These are phyloP conservation scores for Leptopilina boulardi DNA, from an alignment of 1,140 invertebrate species.

Conservation along the genomic window DNA sequence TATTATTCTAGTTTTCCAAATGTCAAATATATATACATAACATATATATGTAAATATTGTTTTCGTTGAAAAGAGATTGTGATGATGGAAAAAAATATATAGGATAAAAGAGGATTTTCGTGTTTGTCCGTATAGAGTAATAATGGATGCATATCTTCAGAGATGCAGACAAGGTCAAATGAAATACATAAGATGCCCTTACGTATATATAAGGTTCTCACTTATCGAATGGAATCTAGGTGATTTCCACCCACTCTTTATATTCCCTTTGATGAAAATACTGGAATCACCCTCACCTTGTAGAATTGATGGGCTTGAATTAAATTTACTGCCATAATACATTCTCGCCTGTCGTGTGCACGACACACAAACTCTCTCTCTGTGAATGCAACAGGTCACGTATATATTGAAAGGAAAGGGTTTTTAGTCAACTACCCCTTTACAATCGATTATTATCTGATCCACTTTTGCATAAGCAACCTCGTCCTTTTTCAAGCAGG, in stretches of 20 bases:
- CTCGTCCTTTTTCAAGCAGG: not conserved
- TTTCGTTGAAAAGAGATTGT: not conserved
- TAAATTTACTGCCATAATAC: constrained; percentile 22
- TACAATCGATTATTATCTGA: not conserved
- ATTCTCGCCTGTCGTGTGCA: constrained; percentile 9
- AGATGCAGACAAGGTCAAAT: constrained; percentile 12
- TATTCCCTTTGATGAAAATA: constrained; percentile 25
- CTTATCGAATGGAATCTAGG: constrained; percentile 21
- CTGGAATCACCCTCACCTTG: not conserved
- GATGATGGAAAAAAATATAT: not conserved
- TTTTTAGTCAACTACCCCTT: constrained; percentile 20
- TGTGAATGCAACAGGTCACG: constrained; percentile 18
- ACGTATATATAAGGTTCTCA: constrained; percentile 13
- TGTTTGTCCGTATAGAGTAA: not conserved
- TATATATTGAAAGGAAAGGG: constrained; percentile 19
- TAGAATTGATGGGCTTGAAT: not conserved
- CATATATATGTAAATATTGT: not conserved
- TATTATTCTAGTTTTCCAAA: no score
- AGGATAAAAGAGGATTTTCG: not conserved
- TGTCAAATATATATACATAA: no score
- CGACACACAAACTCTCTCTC: not conserved
- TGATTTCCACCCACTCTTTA: constrained; percentile 11
- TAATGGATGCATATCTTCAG: not conserved
- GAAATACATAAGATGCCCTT: constrained; percentile 12
- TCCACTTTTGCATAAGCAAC: constrained; percentile 6